Conservation (phyloP, 2,888 invertebrate genomes). For the Oscheius sp. region DNA sequence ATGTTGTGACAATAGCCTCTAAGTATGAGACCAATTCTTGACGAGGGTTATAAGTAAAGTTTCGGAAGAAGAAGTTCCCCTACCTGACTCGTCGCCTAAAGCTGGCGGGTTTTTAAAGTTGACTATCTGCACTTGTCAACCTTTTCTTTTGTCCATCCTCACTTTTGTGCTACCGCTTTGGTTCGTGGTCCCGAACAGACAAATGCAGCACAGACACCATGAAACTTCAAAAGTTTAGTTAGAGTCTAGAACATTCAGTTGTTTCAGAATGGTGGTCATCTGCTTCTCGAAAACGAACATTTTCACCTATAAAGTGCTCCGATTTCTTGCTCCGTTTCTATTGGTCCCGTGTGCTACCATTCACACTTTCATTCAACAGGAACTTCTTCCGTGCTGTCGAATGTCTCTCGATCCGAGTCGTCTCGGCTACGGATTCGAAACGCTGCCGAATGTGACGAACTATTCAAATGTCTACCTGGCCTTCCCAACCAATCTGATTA, state of each 20-base stretch:
- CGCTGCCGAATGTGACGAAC: slow-evolving; percentile 24
- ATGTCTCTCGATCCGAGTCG: slow-evolving; percentile 25
- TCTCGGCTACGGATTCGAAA: slow-evolving; percentile 19
- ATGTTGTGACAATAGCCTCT: too few relatives aligned
- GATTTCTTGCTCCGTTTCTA: slow-evolving; percentile 18
- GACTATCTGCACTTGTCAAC: too few relatives aligned
- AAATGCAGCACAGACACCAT: too few relatives aligned
- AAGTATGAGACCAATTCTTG: too few relatives aligned
- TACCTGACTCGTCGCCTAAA: too few relatives aligned
- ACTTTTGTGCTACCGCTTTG: too few relatives aligned
- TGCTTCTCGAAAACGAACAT: slow-evolving; percentile 32
- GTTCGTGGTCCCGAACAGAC: too few relatives aligned
- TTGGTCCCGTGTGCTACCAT: slow-evolving; percentile 27
- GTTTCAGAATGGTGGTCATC: slow-evolving; percentile 18
- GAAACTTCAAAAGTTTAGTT: too few relatives aligned
- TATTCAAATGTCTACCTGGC: slow-evolving; percentile 28
- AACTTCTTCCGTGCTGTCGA: slow-evolving; percentile 28
- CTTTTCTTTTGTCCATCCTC: too few relatives aligned
- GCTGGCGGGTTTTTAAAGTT: too few relatives aligned
- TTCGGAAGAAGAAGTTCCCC: too few relatives aligned
- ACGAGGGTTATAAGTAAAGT: too few relatives aligned
- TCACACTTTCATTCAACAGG: slow-evolving; percentile 28
- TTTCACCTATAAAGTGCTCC: slow-evolving; percentile 24
- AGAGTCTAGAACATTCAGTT: background rate
- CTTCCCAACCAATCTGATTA: slow-evolving; percentile 29